Evolutionary conservation across 2,797 vertebrate species (phyloP).

Genomic region (Varecia variegata): DNA sequence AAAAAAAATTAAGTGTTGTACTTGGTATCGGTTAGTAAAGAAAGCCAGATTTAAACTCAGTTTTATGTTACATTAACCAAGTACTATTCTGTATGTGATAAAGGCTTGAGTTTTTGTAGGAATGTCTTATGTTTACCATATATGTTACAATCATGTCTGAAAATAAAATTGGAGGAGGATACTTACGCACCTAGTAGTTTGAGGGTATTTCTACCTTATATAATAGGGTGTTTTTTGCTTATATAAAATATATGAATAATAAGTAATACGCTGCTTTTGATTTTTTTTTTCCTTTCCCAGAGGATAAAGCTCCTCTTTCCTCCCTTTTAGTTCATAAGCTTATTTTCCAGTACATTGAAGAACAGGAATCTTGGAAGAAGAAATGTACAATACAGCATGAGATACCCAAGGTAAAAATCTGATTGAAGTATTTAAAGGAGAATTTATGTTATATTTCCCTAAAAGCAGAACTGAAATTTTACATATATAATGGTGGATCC

Average conservation of each 20-base stretch:
- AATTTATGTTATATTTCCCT: not conserved
- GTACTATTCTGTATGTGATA: slow-evolving; percentile 10
- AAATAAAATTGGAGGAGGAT: slow-evolving; percentile 29
- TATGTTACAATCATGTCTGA: slow-evolving; percentile 28
- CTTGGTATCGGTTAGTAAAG: slow-evolving; percentile 24
- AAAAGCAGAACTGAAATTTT: slow-evolving; percentile 40
- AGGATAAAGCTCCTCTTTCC: slow-evolving; percentile 83
- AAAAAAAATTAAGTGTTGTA: slow-evolving; percentile 49
- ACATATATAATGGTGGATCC: not conserved
- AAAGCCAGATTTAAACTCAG: slow-evolving; percentile 1
- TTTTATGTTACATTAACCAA: not conserved
- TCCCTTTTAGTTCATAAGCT: slow-evolving; percentile 85
- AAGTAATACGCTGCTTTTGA: slow-evolving; percentile 38
- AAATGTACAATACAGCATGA: slow-evolving; percentile 79
- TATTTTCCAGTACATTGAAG: slow-evolving; percentile 84
- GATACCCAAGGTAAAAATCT: slow-evolving; percentile 84
- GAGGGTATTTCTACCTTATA: slow-evolving; percentile 37
- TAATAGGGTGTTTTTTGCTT: not conserved
- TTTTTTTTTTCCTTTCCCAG: slow-evolving; percentile 75
- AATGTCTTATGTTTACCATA: not conserved
- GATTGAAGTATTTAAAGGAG: not conserved
- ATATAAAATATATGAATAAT: slow-evolving; percentile 40
- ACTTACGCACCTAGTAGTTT: slow-evolving; percentile 2
- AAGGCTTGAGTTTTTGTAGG: not conserved
- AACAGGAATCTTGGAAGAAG: slow-evolving; percentile 79